phyloP scores from a whole-genome alignment of 1,140 invertebrate genomes.

The Antheraea pernyi region DNA sequence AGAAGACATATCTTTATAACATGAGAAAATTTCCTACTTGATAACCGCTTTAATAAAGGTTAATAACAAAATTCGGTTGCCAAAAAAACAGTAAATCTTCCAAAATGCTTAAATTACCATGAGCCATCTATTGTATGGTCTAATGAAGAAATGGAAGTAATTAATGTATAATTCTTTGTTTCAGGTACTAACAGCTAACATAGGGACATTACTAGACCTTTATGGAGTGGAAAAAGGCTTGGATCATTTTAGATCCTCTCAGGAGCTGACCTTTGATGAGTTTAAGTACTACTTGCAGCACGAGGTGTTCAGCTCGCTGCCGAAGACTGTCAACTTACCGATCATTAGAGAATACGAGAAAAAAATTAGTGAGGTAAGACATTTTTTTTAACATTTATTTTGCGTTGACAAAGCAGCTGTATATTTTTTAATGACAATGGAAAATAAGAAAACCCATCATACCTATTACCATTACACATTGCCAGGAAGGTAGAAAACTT shows the following conservation, averaged over 20 bases:
- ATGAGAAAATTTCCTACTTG: too few relatives aligned
- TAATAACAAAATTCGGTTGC: too few relatives aligned
- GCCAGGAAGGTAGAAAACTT: too few relatives aligned
- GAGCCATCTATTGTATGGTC: too few relatives aligned
- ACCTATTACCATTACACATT: too few relatives aligned
- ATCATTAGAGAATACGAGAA: slow-evolving; percentile 80
- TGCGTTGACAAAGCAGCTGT: too few relatives aligned
- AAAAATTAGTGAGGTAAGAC: slow-evolving; percentile 81
- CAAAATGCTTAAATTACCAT: too few relatives aligned
- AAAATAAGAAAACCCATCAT: too few relatives aligned
- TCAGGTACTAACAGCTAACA: slow-evolving; percentile 87
- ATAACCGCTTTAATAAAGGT: too few relatives aligned
- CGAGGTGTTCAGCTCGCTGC: slow-evolving; percentile 84
- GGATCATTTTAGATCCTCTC: slow-evolving; percentile 85
- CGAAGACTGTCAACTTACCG: slow-evolving; percentile 78
- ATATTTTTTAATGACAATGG: too few relatives aligned
- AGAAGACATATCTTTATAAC: too few relatives aligned
- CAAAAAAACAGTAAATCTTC: too few relatives aligned
- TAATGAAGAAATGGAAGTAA: not conserved
- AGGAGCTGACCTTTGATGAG: slow-evolving; percentile 85
- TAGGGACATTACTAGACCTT: slow-evolving; percentile 85
- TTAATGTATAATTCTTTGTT: slow-evolving; percentile 26
- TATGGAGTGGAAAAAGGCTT: slow-evolving; percentile 88
- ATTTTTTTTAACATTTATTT: not conserved
- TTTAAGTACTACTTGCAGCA: slow-evolving; percentile 87